Evolutionary conservation across 2,888 invertebrate genomes (phyloP).

Genomic region (Acrocera orbiculus): DNA sequence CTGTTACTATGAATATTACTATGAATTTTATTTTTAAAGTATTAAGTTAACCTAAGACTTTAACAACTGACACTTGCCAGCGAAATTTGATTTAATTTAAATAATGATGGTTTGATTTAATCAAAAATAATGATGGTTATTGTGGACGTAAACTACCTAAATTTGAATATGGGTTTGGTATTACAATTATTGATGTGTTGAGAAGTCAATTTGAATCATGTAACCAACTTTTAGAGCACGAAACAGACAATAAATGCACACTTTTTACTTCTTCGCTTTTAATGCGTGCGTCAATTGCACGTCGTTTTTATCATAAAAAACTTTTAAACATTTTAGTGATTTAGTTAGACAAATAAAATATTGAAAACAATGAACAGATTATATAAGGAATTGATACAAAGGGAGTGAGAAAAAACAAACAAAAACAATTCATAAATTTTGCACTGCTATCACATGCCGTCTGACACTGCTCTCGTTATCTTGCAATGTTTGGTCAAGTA

Average conservation of each 20-base stretch:
- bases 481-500: too few relatives aligned
- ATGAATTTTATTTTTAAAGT: too few relatives aligned
- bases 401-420: too few relatives aligned
- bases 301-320: constrained; percentile 39
- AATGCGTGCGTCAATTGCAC: constrained; percentile 59
- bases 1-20: too few relatives aligned
- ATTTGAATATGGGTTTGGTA: constrained; percentile 35
- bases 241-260: constrained; percentile 89
- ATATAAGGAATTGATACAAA: constrained; percentile 16
- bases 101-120: too few relatives aligned
- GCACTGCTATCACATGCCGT: too few relatives aligned
- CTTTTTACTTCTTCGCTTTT: constrained; percentile 63
- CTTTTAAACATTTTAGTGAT: constrained; percentile 55
- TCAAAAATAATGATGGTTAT: constrained; percentile 18
- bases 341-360: constrained; percentile 45
- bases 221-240: constrained; percentile 60
- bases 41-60: too few relatives aligned
- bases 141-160: constrained; percentile 27
- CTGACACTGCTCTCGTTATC: too few relatives aligned
- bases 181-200: constrained; percentile 39
- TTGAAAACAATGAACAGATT: constrained; percentile 37
- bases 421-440: too few relatives aligned
- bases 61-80: too few relatives aligned
- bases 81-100: too few relatives aligned
- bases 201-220: constrained; percentile 58